These are phyloP conservation scores for Mormyrops attenuatus DNA, from an alignment of 2,797 vertebrate species.

Conservation along the genomic window DNA sequence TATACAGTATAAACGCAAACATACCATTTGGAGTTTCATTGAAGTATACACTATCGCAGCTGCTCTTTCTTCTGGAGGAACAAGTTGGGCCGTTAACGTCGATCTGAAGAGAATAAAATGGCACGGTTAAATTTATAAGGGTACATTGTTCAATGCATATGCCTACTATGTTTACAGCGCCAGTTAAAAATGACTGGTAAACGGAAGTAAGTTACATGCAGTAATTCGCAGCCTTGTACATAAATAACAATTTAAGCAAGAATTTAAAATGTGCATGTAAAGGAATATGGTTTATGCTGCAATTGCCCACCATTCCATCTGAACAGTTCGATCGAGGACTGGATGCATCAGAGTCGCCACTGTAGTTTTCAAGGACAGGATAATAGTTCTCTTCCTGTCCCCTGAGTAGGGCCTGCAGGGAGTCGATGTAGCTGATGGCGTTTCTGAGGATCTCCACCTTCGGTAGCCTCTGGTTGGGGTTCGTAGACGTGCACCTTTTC, in stretches of 20 bases:
- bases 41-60: slow-evolving; percentile 71
- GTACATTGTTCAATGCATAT: neutral
- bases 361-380: slow-evolving; percentile 82
- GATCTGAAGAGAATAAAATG: slow-evolving; percentile 56
- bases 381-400: slow-evolving; percentile 80
- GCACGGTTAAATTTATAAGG: neutral
- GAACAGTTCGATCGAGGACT: slow-evolving; percentile 95
- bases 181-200: neutral
- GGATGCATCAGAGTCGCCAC: slow-evolving; percentile 87
- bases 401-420: slow-evolving; percentile 84
- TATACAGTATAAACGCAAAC: slow-evolving; percentile 38
- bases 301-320: slow-evolving; percentile 85
- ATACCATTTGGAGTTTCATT: slow-evolving; percentile 70
- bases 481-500: slow-evolving; percentile 88
- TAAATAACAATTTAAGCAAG: neutral
- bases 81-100: slow-evolving; percentile 76
- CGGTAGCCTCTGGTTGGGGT: slow-evolving; percentile 91
- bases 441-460: slow-evolving; percentile 97
- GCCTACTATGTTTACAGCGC: neutral
- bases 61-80: slow-evolving; percentile 64
- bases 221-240: neutral
- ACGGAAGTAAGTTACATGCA: neutral
- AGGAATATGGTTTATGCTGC: neutral
- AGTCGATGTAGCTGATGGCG: slow-evolving; percentile 97
- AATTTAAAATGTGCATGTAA: neutral